Base-by-base conservation (phyloP, 2,888 invertebrate species). In the Heliconius ismenius region DNA sequence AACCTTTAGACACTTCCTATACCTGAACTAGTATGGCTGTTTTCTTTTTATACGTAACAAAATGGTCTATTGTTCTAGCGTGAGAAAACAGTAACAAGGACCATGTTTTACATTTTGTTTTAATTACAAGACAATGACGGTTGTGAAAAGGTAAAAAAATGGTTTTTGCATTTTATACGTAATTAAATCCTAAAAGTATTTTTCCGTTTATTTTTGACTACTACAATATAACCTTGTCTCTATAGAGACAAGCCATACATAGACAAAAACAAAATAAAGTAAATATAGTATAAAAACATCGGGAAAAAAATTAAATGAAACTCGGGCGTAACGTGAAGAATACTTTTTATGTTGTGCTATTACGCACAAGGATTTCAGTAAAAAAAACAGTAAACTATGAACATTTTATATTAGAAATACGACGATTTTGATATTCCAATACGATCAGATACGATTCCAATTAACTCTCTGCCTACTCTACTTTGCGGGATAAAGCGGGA, bases 31-130 rank as follows among this genome's bases (percentile, higher is more conserved):
- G n/a, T n/a, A 58, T 58, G n/a, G n/a, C n/a, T n/a, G 58, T 58
- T 58, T 58, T 58, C n/a, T 58, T 58, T 58, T n/a, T 58, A 58
- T 58, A 58, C 54, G 21, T 21, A 21, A 21, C 58, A 58, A n/a
- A 21, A 13, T 32, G 36, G 1, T 65, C 39, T 24, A 24, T 65
- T 65, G 39, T 65, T 65, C 21, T n/a, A 36, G 36, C 39, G 24
- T 65, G 39, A 13, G 65, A 65, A 65, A 65, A 24, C 65, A 39
- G 65, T 24, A n/a, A 11, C 65, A 36, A 65, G 65, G 65, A 65
- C 24, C 10, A 60, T 65, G 65, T 36, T n/a, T 36, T 65, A 65
- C n/a, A 36, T 36, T 36, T 65, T n/a, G 65, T 4, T 32, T 32
- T n/a, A 10, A 36, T 36, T 18, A 39, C 39, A 36, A 65, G n/a